Percentiles rank a stretch among this genome's conserved stretches.
These are phyloP conservation scores for Himalopsyche tibetana DNA, from an alignment of 2,888 invertebrate genomes.

Conservation along the genomic window DNA sequence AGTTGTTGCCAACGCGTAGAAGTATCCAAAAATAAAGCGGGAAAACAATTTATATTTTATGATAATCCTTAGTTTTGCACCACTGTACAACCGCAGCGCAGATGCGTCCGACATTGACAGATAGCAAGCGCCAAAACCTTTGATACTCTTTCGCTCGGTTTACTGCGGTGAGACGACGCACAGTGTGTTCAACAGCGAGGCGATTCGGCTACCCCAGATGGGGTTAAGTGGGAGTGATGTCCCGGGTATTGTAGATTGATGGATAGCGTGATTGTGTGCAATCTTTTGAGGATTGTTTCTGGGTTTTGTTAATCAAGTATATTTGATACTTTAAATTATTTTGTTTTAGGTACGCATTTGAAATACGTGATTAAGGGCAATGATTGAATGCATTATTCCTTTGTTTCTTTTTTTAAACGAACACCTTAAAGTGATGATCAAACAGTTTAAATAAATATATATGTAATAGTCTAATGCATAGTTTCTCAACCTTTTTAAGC, in stretches of 20 bases:
- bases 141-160: slow-evolving; percentile 34
- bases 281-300: neutral
- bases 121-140: slow-evolving; percentile 20
- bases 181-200: neutral
- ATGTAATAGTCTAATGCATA: too few species aligned
- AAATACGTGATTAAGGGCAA: too few species aligned
- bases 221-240: neutral
- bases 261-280: neutral
- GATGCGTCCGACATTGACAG: slow-evolving; percentile 34
- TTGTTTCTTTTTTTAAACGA: too few species aligned
- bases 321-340: neutral
- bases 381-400: too few species aligned
- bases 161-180: slow-evolving; percentile 27
- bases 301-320: neutral
- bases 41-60: too few species aligned
- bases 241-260: slow-evolving; percentile 12
- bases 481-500: too few species aligned
- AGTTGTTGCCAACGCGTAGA: too few species aligned
- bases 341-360: too few species aligned
- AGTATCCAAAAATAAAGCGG: too few species aligned
- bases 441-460: too few species aligned
- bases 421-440: too few species aligned
- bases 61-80: neutral
- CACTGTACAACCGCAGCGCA: slow-evolving; percentile 9
- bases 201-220: slow-evolving; percentile 2